These are phyloP conservation scores for Chlorops oryzae DNA, from an alignment of 1,140 invertebrate genomes.

Conservation along the genomic window DNA sequence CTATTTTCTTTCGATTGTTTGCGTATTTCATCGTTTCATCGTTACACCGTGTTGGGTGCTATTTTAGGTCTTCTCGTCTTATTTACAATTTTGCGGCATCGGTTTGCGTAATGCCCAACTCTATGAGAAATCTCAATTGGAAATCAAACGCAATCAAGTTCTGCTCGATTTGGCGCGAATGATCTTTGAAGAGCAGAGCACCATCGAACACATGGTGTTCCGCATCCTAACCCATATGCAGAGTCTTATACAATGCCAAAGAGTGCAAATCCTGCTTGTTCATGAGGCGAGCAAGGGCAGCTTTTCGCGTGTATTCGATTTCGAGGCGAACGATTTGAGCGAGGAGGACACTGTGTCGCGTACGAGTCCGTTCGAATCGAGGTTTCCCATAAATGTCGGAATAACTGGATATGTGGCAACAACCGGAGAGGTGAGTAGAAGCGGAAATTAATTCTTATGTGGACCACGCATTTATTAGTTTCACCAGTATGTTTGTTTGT, in stretches of 20 bases:
- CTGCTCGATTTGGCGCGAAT: constrained; percentile 87
- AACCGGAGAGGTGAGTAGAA: constrained; percentile 78
- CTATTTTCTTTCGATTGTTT: too few relatives aligned
- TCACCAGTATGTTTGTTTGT: too few relatives aligned
- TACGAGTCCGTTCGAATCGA: constrained; percentile 79
- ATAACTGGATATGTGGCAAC: constrained; percentile 93
- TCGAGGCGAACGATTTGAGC: constrained; percentile 73
- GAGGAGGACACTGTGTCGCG: constrained; percentile 69
- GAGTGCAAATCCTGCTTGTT: constrained; percentile 84
- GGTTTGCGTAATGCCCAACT: constrained; percentile 89
- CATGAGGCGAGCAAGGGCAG: constrained; percentile 82
- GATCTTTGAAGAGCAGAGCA: constrained; percentile 96
- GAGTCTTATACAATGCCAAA: constrained; percentile 87
- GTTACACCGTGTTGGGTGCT: too few relatives aligned
- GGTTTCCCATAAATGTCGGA: constrained; percentile 94
- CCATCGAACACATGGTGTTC: constrained; percentile 90
- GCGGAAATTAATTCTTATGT: too few relatives aligned
- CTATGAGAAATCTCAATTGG: constrained; percentile 87
- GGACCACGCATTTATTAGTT: too few relatives aligned
- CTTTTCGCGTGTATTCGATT: constrained; percentile 87
- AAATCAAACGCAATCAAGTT: constrained; percentile 93
- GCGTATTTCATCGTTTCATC: too few relatives aligned
- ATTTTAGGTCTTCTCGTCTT: constrained; percentile 79
- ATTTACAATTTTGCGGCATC: constrained; percentile 94
- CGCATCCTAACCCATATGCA: constrained; percentile 92